Evolutionary conservation across 2,797 vertebrate genomes (phyloP).

Genomic region (Hydrophis major): DNA sequence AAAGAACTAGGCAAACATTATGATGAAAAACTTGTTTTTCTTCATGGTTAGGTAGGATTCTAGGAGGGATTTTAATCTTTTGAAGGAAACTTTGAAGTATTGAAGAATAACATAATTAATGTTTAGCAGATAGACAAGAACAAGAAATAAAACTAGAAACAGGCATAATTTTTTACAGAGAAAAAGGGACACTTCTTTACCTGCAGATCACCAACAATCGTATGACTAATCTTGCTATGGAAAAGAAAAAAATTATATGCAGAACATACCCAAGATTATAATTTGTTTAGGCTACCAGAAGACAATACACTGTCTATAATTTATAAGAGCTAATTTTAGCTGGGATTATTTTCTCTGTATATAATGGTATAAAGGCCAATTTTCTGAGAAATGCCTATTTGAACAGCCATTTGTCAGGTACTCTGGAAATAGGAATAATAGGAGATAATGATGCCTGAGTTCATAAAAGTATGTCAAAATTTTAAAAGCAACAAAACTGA

Average conservation of each 20-base stretch:
- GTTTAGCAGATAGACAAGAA: background rate
- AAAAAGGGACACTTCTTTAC: background rate
- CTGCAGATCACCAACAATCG: background rate
- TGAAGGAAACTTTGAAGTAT: background rate
- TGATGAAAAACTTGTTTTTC: background rate
- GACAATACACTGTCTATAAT: background rate
- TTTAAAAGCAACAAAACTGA: background rate
- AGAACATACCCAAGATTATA: background rate
- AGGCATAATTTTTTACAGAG: background rate
- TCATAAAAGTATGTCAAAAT: background rate
- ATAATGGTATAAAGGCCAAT: background rate
- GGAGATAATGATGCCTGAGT: background rate
- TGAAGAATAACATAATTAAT: background rate
- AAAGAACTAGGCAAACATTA: background rate
- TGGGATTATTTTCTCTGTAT: background rate
- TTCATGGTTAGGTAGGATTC: background rate
- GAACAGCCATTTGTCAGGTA: background rate
- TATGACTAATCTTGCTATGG: background rate
- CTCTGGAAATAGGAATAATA: background rate
- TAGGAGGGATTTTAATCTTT: background rate
- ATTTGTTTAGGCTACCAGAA: background rate
- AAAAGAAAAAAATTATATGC: background rate
- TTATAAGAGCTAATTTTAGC: background rate
- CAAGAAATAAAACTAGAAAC: background rate
- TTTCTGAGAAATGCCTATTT: background rate